Percentiles rank a stretch among this genome's conserved stretches.
phyloP scores from a whole-genome alignment of 2,113 vertebrate species.

The Embiotoca jacksoni region DNA sequence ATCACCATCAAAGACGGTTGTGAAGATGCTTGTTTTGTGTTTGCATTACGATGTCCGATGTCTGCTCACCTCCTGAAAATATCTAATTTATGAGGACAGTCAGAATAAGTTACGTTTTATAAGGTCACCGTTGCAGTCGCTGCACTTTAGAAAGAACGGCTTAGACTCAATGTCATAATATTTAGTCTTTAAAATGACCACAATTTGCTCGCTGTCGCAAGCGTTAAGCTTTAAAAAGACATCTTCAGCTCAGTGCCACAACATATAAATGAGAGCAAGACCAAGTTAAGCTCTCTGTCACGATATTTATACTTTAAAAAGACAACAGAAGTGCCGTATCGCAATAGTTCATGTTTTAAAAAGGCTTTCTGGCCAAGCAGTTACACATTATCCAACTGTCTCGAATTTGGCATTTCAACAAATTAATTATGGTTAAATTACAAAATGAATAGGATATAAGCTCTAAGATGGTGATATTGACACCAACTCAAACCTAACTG shows the following conservation, averaged over 20 bases:
- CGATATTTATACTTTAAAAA: background rate
- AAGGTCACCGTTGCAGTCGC: constrained; percentile 11
- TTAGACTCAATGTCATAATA: too few relatives aligned
- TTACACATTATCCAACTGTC: too few relatives aligned
- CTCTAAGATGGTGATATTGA: too few relatives aligned
- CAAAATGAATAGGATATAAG: too few relatives aligned
- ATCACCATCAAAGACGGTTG: background rate
- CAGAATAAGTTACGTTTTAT: background rate
- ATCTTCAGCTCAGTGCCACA: background rate
- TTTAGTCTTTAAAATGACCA: too few relatives aligned
- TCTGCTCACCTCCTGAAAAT: background rate
- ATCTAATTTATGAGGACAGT: too few relatives aligned
- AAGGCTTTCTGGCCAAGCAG: background rate
- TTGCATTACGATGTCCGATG: too few relatives aligned
- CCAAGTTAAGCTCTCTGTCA: background rate
- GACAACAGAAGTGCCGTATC: background rate
- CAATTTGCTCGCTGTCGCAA: background rate
- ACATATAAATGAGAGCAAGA: background rate
- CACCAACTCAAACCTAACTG: too few relatives aligned
- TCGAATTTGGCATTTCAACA: too few relatives aligned
- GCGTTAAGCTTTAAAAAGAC: background rate
- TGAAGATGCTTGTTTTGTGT: background rate
- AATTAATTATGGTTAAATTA: too few relatives aligned
- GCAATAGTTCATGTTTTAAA: background rate
- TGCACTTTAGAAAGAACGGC: too few relatives aligned